phyloP scores from a whole-genome alignment of 1,140 invertebrate species.

The Drosophila littoralis region DNA sequence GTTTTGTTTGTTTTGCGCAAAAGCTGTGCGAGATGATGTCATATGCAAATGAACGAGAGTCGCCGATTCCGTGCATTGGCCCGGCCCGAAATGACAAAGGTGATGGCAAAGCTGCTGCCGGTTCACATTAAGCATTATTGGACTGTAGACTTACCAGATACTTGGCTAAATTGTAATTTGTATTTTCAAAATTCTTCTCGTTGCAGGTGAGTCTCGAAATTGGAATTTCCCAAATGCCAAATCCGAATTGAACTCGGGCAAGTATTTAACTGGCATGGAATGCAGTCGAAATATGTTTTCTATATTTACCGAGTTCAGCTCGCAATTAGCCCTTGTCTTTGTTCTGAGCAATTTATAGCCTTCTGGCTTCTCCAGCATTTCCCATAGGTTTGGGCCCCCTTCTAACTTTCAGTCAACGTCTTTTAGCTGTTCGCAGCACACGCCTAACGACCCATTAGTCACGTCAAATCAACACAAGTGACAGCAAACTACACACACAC shows the following conservation, averaged over 20 bases:
- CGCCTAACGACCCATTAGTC: constrained; percentile 76
- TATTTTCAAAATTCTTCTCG: constrained; percentile 14
- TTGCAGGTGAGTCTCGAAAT: constrained; percentile 41
- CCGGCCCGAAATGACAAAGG: constrained; percentile 44
- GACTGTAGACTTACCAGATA: constrained; percentile 10
- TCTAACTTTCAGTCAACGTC: constrained; percentile 22
- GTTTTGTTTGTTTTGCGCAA: constrained; percentile 64
- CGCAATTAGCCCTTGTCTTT: not conserved
- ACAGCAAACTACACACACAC: constrained; percentile 24
- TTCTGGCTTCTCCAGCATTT: constrained; percentile 29
- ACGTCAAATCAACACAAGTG: constrained; percentile 76
- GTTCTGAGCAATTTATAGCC: not conserved
- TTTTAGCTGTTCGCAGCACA: constrained; percentile 36
- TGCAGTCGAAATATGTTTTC: too few species aligned
- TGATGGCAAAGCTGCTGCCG: constrained; percentile 17
- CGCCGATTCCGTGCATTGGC: constrained; percentile 32
- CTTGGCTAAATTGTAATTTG: constrained; percentile 23
- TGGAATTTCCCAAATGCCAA: constrained; percentile 1
- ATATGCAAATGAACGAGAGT: constrained; percentile 63
- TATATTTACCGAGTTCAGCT: not conserved
- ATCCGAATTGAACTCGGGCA: not conserved
- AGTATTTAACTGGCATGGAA: not conserved
- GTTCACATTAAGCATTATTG: constrained; percentile 20
- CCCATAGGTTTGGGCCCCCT: constrained; percentile 11
- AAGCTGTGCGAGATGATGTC: constrained; percentile 68